Conservation (phyloP, 2,113 vertebrate genomes). For the Andinoacara biseriatus region DNA sequence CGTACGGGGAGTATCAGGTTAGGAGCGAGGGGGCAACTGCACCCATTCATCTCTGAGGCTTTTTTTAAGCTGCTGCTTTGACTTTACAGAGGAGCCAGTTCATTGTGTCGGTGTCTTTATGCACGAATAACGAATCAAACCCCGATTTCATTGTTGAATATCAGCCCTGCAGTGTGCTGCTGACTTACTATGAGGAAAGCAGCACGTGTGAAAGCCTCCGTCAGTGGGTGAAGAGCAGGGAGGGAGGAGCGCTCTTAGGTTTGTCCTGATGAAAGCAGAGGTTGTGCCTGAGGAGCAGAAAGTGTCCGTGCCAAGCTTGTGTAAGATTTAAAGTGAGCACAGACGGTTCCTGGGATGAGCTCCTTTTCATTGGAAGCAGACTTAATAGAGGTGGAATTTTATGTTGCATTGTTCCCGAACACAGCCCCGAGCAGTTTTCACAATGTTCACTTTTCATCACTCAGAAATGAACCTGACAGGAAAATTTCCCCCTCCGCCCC, state of each 20-base stretch:
- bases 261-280: constrained; percentile 64
- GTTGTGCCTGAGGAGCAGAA: constrained; percentile 60
- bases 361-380: constrained; percentile 78
- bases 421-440: constrained; percentile 70
- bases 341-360: constrained; percentile 84
- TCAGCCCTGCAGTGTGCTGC: neutral
- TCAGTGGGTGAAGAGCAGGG: neutral
- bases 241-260: constrained; percentile 40
- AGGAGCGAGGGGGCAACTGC: constrained; percentile 57
- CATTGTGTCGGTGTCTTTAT: constrained; percentile 20
- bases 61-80: constrained; percentile 49
- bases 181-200: neutral
- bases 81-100: constrained; percentile 49
- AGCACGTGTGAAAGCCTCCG: neutral
- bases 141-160: neutral
- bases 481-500: constrained; percentile 44
- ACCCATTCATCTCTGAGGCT: constrained; percentile 56
- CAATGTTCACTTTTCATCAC: constrained; percentile 57
- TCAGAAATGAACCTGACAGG: constrained; percentile 68
- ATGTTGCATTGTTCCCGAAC: constrained; percentile 82
- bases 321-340: constrained; percentile 82
- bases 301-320: constrained; percentile 82
- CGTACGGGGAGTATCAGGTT: constrained; percentile 69
- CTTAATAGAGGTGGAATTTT: constrained; percentile 85
- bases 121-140: neutral